Percentiles rank a stretch among this genome's conserved stretches.
Conservation (phyloP, 2,797 vertebrate species). For the Gorsachius magnificus region DNA sequence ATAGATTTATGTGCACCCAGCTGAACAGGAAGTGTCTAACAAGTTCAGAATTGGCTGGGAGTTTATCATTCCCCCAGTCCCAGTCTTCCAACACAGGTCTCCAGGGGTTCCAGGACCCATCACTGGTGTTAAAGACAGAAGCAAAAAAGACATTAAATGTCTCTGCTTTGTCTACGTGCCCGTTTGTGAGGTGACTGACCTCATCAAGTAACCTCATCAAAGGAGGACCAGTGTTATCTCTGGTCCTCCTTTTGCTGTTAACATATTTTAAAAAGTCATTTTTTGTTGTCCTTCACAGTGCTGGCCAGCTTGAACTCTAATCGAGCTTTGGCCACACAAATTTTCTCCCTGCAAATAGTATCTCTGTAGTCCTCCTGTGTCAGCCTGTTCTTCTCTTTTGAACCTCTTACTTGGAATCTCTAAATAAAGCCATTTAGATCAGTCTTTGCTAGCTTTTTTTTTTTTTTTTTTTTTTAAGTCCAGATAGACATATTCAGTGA, state of each 20-base stretch:
- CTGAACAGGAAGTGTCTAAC: background rate
- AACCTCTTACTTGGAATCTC: background rate
- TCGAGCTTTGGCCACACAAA: background rate
- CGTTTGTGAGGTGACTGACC: background rate
- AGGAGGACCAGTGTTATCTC: background rate
- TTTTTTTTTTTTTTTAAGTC: background rate
- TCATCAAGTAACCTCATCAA: background rate
- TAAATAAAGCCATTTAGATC: background rate
- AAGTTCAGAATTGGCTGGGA: background rate
- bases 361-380: background rate
- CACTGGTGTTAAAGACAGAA: background rate
- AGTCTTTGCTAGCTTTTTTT: background rate
- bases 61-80: background rate
- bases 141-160: background rate
- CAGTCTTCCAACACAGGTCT: background rate
- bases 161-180: background rate
- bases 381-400: background rate
- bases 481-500: background rate
- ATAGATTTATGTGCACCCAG: background rate
- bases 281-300: background rate
- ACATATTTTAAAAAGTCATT: fast-evolving
- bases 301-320: background rate
- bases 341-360: background rate
- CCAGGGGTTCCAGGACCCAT: background rate
- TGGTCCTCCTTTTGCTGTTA: background rate